These are phyloP conservation scores for Myotis brandtii DNA, from an alignment of 2,113 vertebrate species.

Conservation along the genomic window DNA sequence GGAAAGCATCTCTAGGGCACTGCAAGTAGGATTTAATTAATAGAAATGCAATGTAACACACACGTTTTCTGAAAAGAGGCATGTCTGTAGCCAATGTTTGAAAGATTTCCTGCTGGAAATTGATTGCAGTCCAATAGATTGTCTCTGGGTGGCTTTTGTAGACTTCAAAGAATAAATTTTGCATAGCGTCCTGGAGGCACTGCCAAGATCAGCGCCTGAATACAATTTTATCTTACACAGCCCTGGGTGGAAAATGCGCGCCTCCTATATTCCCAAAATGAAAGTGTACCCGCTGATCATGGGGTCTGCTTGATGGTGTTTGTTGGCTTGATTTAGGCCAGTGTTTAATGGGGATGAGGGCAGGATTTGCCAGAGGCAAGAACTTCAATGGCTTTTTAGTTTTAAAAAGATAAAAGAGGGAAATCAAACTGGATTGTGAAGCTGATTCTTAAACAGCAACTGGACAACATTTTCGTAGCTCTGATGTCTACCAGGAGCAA, in stretches of 20 bases:
- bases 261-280: not conserved
- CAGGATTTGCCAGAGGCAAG: slow-evolving; percentile 4
- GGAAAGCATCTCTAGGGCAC: not conserved
- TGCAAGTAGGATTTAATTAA: not conserved
- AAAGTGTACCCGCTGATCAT: not conserved
- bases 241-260: not conserved
- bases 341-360: not conserved
- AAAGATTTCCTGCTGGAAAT: not conserved
- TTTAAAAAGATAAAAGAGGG: slow-evolving; percentile 4
- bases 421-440: slow-evolving; percentile 35
- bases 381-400: slow-evolving; percentile 23
- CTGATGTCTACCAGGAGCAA: not conserved
- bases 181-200: not conserved
- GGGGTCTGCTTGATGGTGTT: not conserved
- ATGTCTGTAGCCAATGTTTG: not conserved
- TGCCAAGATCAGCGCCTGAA: not conserved
- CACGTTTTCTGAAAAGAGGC: not conserved
- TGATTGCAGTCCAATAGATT: not conserved
- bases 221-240: not conserved
- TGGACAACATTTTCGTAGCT: not conserved
- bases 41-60: not conserved
- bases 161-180: slow-evolving; percentile 19
- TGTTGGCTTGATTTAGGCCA: not conserved
- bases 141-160: not conserved
- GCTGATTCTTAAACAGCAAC: not conserved